Base-by-base conservation (phyloP, 2,113 vertebrate species). In the Poeciliopsis occidentalis region DNA sequence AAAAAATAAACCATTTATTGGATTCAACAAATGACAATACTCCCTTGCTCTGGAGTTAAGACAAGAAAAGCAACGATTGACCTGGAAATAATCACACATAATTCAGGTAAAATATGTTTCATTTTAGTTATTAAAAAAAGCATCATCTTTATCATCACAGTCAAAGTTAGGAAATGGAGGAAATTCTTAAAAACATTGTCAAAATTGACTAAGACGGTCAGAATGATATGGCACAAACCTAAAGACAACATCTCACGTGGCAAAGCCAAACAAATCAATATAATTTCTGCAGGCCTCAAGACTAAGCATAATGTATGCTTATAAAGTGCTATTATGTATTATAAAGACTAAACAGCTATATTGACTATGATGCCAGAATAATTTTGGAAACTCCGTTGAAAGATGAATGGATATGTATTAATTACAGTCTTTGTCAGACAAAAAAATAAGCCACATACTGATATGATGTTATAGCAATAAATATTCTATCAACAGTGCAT, bases 281-380 rank as follows among this genome's bases (percentile, higher is more conserved):
- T 77, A 84, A 89, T 86, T 84, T 89, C 83, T 82, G 84, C 83
- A 89, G 88, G 84, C 87, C 76, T 86, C 71, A 47, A 90, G 89
- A 88, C 79, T 71, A 89, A 92, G 92, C 90, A 92, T 87, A 76
- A 69, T 60, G 37, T 85, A 88, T 91, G 89, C 88, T 91, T 88
- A 75, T 94, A 94, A 94, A 95, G 94, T 94, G 93, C 94, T 93
- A 90, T 90, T 61, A 91, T 89, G 85, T 91, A 87, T 85, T 81
- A 87, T 80, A 92, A 89, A 89, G 78, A 80, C 83, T 71, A 86
- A 85, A 71, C 81, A 76, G 81, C 85, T 41, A 86, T 90, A 71
- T 81, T 81, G 86, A 88, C 41, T 60, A 79, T 80, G 84, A 88
- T 85, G 74, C 75, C 62, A 71, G 81, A 69, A 91, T 86, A 66